A percentile compares a stretch with the other conserved stretches of the same genome.
Conservation (phyloP, 2,888 invertebrate species). For the Melipona beecheii region DNA sequence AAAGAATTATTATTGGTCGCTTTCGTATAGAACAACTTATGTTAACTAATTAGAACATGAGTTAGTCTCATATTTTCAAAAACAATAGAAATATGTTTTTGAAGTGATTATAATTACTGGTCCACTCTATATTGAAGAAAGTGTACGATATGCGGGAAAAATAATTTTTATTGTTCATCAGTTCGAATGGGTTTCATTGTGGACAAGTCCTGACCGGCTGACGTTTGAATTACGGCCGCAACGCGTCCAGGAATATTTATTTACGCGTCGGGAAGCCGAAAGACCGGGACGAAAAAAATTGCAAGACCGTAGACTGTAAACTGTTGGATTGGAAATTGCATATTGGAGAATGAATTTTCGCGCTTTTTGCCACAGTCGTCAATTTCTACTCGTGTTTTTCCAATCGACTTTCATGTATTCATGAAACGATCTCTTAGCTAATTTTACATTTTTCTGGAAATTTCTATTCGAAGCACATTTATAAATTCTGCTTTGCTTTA, state of each 20-base stretch:
- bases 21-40: no score
- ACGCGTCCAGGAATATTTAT: constrained; percentile 22
- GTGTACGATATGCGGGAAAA: constrained; percentile 2
- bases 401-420: no score
- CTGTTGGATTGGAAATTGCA: constrained; percentile 10
- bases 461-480: background rate
- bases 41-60: no score
- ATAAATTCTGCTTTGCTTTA: background rate
- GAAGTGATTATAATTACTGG: no score
- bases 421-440: background rate
- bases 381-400: constrained; percentile 8
- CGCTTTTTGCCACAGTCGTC: background rate
- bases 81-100: no score
- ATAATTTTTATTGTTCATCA: constrained; percentile 39
- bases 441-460: background rate
- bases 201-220: background rate
- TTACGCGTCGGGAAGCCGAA: constrained; percentile 5
- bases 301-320: background rate
- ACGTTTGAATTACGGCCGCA: constrained; percentile 23
- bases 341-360: constrained; percentile 4
- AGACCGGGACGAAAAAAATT: background rate
- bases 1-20: no score
- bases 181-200: constrained; percentile 37
- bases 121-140: background rate
- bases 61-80: no score